A percentile compares a stretch with the other conserved stretches of the same genome.
Conservation (phyloP, 2,888 invertebrate species). For the Vesta saturnalis region DNA sequence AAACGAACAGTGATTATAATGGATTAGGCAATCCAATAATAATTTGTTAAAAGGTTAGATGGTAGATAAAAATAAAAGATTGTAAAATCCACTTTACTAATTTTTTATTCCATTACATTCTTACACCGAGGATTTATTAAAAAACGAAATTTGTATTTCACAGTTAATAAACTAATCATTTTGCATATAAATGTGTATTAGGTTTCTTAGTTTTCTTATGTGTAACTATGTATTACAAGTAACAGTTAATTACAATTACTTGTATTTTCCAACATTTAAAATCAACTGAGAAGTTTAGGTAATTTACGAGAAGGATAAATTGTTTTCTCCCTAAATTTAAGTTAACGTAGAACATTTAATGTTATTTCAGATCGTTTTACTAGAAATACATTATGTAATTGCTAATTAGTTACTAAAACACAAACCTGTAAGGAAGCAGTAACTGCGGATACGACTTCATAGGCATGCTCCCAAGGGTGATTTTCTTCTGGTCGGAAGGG, state of each 20-base stretch:
- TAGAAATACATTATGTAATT: constrained; percentile 9
- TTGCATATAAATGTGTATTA: no score
- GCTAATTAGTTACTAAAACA: constrained; percentile 24
- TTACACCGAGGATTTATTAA: no score
- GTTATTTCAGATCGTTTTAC: neutral
- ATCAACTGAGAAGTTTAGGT: neutral
- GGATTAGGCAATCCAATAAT: neutral
- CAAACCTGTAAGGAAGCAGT: constrained; percentile 86
- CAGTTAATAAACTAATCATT: no score
- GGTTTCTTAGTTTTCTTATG: no score
- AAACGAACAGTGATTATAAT: no score
- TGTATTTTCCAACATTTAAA: neutral
- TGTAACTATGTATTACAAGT: no score
- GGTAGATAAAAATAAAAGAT: neutral
- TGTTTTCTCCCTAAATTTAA: no score
- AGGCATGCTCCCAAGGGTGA: constrained; percentile 79
- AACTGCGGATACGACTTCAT: constrained; percentile 87
- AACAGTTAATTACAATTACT: neutral
- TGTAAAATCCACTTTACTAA: no score
- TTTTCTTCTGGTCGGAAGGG: constrained; percentile 80
- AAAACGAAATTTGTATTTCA: no score
- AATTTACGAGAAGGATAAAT: neutral
- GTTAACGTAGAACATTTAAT: neutral
- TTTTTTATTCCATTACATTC: no score
- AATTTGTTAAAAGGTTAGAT: neutral